Evolutionary conservation across 2,888 invertebrate species (phyloP), one percentile per base, ranked within the genome.

Genomic region (Nomada ruficornis): DNA sequence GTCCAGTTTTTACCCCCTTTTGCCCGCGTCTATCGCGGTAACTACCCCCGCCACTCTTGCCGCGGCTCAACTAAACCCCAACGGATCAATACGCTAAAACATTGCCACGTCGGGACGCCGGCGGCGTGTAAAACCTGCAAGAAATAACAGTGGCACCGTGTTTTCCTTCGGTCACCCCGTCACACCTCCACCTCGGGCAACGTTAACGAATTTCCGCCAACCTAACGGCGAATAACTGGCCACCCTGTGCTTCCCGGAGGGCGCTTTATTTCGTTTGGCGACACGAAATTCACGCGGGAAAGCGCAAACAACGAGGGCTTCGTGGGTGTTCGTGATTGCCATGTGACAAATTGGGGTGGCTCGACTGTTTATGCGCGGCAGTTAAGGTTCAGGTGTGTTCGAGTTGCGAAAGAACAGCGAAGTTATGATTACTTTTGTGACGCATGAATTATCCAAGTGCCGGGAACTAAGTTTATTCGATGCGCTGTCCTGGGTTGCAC

Each of bases 11-110:
- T 90, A 89, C 89, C 88, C 89, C 82, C 73, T 77, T 72, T 81
- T 84, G 65, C 70, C 87, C 64, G 57, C 57, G 13, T 57, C 86
- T 77, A 76, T 78, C 88, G 83, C 68, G 83, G 86, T 86, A 85
- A 85, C 88, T 76, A 85, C 81, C 86, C 76, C 77, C 88, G 84
- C 88, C 88, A 78, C 89, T 89, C 87, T 88, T 85, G 79, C 89
- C 82, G 80, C 80, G 87, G 87, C 88, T 90, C 90, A 89, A 91
- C 91, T 91, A 91, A 91, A 86, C 89, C 90, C 87, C 90, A 89
- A 89, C 91, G 93, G 93, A 93, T 93, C 93, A 93, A 93, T 93
- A 93, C 93, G 93, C 91, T 93, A 93, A 93, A 93, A 93, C 93
- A 93, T 92, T 92, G 90, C 93, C 91, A 91, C 92, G 91, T 90